These are phyloP conservation scores for Anorthoa munda DNA, from an alignment of 2,888 invertebrate species.

Conservation along the genomic window DNA sequence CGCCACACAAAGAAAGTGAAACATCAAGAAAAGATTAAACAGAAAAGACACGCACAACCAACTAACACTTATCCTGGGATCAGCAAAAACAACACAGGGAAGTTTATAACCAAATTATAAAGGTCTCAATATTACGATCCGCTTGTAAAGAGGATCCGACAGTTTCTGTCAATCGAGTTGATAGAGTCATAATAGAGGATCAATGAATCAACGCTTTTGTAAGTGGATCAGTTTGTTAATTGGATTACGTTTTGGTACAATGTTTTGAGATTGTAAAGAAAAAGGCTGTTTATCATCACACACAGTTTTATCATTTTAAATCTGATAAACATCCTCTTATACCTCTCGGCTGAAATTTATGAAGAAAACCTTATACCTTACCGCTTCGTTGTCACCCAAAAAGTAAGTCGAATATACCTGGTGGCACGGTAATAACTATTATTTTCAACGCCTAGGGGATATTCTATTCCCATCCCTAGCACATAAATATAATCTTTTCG, in stretches of 20 bases:
- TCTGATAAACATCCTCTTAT: too few species aligned
- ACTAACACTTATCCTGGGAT: conserved; percentile 14
- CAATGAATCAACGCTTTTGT: conserved; percentile 30
- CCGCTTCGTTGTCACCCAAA: too few species aligned
- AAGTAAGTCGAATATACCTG: too few species aligned
- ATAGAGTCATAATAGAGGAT: conserved; percentile 42
- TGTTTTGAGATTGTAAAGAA: not conserved
- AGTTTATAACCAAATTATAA: conserved; percentile 44
- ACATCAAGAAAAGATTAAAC: conserved; percentile 15
- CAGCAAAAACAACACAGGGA: conserved; percentile 24
- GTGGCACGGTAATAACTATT: too few species aligned
- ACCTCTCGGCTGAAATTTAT: too few species aligned
- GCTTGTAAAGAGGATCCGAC: conserved; percentile 30
- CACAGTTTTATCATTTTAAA: too few species aligned
- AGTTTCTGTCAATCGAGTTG: conserved; percentile 19
- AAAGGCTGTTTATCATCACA: too few species aligned
- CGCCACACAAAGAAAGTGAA: not conserved
- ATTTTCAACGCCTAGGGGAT: too few species aligned
- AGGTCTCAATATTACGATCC: conserved; percentile 21
- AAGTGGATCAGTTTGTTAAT: conserved; percentile 26
- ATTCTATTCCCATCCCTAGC: not conserved
- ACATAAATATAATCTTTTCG: conserved; percentile 8
- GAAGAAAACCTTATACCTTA: too few species aligned
- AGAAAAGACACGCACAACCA: conserved; percentile 9
- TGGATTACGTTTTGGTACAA: not conserved